A percentile compares a stretch with the other conserved stretches of the same genome.
These are phyloP conservation scores for Dasysyrphus albostriatus DNA, from an alignment of 2,888 invertebrate genomes.

Conservation along the genomic window DNA sequence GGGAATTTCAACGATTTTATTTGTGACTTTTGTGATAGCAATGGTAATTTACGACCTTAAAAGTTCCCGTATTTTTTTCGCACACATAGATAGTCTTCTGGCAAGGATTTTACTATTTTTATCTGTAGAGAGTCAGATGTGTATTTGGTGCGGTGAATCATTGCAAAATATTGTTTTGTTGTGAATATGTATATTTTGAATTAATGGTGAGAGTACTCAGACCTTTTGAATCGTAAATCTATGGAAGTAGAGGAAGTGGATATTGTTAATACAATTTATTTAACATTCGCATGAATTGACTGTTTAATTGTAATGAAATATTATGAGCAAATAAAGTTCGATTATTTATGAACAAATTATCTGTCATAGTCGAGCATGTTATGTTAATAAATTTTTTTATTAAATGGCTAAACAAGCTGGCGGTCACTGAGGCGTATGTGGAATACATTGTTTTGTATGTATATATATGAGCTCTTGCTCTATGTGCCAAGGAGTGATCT, in stretches of 20 bases:
- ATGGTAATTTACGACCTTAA: slow-evolving; percentile 61
- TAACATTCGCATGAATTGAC: slow-evolving; percentile 50
- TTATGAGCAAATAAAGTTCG: slow-evolving; percentile 2
- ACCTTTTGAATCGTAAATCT: slow-evolving; percentile 4
- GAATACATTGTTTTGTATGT: slow-evolving; percentile 1
- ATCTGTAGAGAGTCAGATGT: slow-evolving; percentile 35
- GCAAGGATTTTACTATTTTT: slow-evolving; percentile 36
- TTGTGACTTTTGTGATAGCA: slow-evolving; percentile 66
- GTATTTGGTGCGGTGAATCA: slow-evolving; percentile 45
- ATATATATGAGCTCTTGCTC: not conserved
- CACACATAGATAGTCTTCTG: not conserved
- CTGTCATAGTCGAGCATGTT: slow-evolving; percentile 16
- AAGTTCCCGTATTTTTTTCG: slow-evolving; percentile 15
- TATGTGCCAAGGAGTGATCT: too few species aligned
- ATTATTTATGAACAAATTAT: slow-evolving; percentile 24
- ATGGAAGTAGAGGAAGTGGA: not conserved
- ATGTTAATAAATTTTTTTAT: slow-evolving; percentile 23
- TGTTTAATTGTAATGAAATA: slow-evolving; percentile 54
- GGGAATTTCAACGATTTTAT: slow-evolving; percentile 43
- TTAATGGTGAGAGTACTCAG: slow-evolving; percentile 49
- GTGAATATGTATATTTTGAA: slow-evolving; percentile 39
- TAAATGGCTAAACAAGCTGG: not conserved
- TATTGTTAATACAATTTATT: slow-evolving; percentile 46
- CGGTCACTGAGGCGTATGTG: slow-evolving; percentile 36
- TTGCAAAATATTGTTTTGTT: slow-evolving; percentile 34